Base-by-base conservation (phyloP, 1,140 invertebrate genomes). In the Brachionus paranguensis region DNA sequence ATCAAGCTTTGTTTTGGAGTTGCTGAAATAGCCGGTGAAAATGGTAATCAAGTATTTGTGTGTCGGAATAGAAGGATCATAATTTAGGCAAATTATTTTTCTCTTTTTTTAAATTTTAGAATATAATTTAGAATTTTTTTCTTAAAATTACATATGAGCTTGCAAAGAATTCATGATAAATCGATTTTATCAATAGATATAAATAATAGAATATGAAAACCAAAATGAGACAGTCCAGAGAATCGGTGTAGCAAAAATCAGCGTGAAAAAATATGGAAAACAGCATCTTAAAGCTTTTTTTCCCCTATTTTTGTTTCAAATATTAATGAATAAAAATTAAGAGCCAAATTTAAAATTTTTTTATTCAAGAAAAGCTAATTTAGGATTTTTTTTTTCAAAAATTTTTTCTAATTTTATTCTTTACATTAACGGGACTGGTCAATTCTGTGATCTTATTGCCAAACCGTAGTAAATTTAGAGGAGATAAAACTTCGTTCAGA, bases 11-110 rank as follows among this genome's bases (percentile, higher is more conserved):
- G 43, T 27, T 43, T 72, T 72, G 20, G 72, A 50, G 11, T 76
- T 76, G 47, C n/a, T 76, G 1, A 76, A 27, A 27, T 29, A 76
- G 7, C 72, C 72, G 0, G 72, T 76, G n/a, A 76, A 76, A 20
- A 76, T 76, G 3, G 72, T 76, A n/a, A 76, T 29, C 27, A 76
- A 12, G 43, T 76, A 76, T 14, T 76, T 76, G n/a, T 76, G 17
- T 3, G 43, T 76, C 11, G 20, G 47, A 50, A 76, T 76, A 3
- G 45, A 50, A 20, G 41, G 45, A 76, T 47, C 41, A 50, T 76
- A 50, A 50, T 76, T 76, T 12, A 76, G 27, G 33, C 43, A 5
- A 50, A 76, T 5, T 12, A 50, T 76, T 50, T 76, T 76, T 50
- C 14, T 47, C 72, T 76, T 76, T 24, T 10, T 12, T 20, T 27